Evolutionary conservation across 2,888 invertebrate species (phyloP).

Genomic region (Heliconius ismenius): DNA sequence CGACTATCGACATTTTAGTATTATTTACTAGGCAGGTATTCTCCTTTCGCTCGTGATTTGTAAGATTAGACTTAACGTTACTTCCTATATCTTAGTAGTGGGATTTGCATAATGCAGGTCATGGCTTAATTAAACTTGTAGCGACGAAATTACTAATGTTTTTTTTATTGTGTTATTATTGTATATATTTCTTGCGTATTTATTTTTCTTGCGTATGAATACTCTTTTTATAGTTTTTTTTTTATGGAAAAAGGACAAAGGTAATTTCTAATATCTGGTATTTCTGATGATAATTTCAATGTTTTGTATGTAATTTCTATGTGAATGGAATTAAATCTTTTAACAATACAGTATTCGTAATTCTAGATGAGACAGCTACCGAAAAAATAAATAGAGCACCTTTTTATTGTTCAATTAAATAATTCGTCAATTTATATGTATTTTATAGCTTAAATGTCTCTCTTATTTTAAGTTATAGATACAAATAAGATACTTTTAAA

Average conservation of each 20-base stretch:
- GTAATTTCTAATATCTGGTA: neutral
- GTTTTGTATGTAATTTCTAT: neutral
- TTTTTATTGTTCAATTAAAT: neutral
- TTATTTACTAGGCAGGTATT: neutral
- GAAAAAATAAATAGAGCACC: neutral
- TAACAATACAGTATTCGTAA: neutral
- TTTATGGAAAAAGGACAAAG: too few relatives aligned
- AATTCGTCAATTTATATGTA: neutral
- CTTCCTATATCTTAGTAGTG: neutral
- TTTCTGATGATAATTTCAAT: neutral
- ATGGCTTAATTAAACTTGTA: neutral
- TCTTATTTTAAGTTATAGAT: neutral
- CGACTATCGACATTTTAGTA: conserved; percentile 3
- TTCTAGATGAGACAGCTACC: neutral
- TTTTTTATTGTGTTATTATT: too few relatives aligned
- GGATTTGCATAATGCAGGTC: neutral
- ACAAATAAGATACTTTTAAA: too few relatives aligned
- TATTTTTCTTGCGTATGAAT: neutral
- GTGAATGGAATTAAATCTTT: neutral
- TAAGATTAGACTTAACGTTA: neutral
- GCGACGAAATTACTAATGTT: neutral
- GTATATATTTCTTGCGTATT: too few relatives aligned
- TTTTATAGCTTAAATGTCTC: neutral
- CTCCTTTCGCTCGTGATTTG: conserved; percentile 4
- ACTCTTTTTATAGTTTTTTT: neutral